These are phyloP conservation scores for Euspilapteryx auroguttella DNA, from an alignment of 2,888 invertebrate genomes.

Conservation along the genomic window DNA sequence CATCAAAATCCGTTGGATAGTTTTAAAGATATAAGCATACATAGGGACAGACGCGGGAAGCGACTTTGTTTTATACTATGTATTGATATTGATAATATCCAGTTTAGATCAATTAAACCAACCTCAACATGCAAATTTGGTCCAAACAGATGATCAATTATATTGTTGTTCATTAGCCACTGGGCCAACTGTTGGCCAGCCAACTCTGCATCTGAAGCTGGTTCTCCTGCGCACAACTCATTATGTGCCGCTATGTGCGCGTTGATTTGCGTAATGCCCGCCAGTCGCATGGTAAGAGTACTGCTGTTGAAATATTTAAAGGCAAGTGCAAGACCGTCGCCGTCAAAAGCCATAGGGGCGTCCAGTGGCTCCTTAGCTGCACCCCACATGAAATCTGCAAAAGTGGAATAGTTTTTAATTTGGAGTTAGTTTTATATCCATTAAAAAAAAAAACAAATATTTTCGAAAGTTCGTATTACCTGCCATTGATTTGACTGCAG, in stretches of 20 bases:
- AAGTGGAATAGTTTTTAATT: not conserved
- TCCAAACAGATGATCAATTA: slow-evolving; percentile 94
- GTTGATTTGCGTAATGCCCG: slow-evolving; percentile 93
- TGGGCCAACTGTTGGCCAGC: slow-evolving; percentile 83
- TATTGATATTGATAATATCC: not conserved
- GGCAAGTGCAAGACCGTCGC: slow-evolving; percentile 88
- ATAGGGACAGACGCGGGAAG: no score
- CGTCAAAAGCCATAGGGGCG: slow-evolving; percentile 82
- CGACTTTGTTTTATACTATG: no score
- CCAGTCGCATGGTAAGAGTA: slow-evolving; percentile 89
- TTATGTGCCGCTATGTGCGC: slow-evolving; percentile 90
- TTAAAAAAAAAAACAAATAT: no score
- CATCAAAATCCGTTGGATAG: no score
- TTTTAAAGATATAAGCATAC: no score
- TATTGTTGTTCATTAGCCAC: slow-evolving; percentile 87
- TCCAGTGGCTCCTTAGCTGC: slow-evolving; percentile 91
- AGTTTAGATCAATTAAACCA: slow-evolving; percentile 4
- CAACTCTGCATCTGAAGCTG: slow-evolving; percentile 81
- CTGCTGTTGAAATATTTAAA: slow-evolving; percentile 96
- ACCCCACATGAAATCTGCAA: slow-evolving; percentile 90
- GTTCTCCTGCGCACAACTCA: slow-evolving; percentile 87
- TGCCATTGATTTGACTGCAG: slow-evolving; percentile 90
- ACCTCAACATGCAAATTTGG: slow-evolving; percentile 96
- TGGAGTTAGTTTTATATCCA: no score
- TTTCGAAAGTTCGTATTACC: no score